These are phyloP conservation scores for Creontiades dilutus DNA, from an alignment of 2,888 invertebrate species.

Conservation along the genomic window DNA sequence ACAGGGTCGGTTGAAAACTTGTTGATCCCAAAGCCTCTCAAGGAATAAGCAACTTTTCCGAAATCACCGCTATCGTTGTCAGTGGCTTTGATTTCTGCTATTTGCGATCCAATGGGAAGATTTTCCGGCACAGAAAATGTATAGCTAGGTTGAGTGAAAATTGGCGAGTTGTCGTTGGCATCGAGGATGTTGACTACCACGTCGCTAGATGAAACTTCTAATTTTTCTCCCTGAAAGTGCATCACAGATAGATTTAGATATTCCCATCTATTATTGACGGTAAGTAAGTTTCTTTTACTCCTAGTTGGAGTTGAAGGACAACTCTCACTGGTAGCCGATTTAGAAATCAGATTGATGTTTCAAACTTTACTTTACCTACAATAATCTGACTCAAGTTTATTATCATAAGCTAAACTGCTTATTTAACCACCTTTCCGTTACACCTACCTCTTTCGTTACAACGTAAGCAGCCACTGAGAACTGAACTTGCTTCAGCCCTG, in stretches of 20 bases:
- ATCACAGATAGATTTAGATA: too few species aligned
- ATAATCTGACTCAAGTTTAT: too few species aligned
- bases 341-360: too few species aligned
- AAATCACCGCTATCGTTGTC: slow-evolving; percentile 87
- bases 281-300: too few species aligned
- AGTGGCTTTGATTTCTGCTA: slow-evolving; percentile 84
- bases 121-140: slow-evolving; percentile 84
- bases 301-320: too few species aligned
- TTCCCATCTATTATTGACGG: too few species aligned
- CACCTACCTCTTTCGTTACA: slow-evolving; percentile 79
- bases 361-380: too few species aligned
- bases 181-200: slow-evolving; percentile 85
- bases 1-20: slow-evolving; percentile 85
- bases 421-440: too few species aligned
- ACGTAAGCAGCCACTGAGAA: slow-evolving; percentile 85
- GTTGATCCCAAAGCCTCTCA: slow-evolving; percentile 89
- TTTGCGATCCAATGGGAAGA: slow-evolving; percentile 82
- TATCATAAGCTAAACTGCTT: too few species aligned
- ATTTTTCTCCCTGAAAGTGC: slow-evolving; percentile 74
- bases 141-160: slow-evolving; percentile 84
- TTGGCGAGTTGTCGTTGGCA: slow-evolving; percentile 89
- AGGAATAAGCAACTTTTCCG: slow-evolving; percentile 85
- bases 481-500: slow-evolving; percentile 81
- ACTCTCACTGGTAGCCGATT: too few species aligned
- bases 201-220: slow-evolving; percentile 79